Percentiles rank a stretch among this genome's conserved stretches.
These are phyloP conservation scores for Ptilodon capucinus DNA, from an alignment of 2,888 invertebrate species.

Conservation along the genomic window DNA sequence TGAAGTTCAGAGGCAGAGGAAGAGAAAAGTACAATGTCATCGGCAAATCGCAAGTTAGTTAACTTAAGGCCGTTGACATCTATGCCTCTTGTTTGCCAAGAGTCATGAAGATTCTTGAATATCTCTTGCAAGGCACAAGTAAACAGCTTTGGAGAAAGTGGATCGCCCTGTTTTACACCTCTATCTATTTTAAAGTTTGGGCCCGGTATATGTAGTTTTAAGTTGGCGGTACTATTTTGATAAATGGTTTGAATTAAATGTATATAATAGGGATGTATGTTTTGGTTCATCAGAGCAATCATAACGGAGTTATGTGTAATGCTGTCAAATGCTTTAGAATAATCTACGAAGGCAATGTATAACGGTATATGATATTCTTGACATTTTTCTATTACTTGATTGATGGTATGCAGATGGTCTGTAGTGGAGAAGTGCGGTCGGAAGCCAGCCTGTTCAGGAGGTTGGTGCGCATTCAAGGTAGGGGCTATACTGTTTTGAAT, in stretches of 20 bases:
- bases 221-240: not conserved
- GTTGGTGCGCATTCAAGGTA: not conserved
- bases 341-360: not conserved
- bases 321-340: not conserved
- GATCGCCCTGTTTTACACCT: not conserved
- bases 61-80: too few species aligned
- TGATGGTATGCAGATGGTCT: not conserved
- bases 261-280: not conserved
- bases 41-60: too few species aligned
- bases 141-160: not conserved
- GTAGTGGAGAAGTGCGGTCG: slow-evolving; percentile 1
- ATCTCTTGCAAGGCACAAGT: too few species aligned
- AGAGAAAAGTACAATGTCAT: too few species aligned
- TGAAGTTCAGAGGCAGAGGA: too few species aligned
- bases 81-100: too few species aligned
- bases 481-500: not conserved
- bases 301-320: not conserved
- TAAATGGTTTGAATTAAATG: not conserved
- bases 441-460: slow-evolving; percentile 5
- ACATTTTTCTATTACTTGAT: not conserved
- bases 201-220: not conserved
- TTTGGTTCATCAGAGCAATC: not conserved
- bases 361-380: not conserved
- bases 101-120: too few species aligned
- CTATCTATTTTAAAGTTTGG: not conserved